Percentiles rank a stretch among this genome's conserved stretches.
These are phyloP conservation scores for Agrotis puta DNA, from an alignment of 2,888 invertebrate genomes.

Conservation along the genomic window DNA sequence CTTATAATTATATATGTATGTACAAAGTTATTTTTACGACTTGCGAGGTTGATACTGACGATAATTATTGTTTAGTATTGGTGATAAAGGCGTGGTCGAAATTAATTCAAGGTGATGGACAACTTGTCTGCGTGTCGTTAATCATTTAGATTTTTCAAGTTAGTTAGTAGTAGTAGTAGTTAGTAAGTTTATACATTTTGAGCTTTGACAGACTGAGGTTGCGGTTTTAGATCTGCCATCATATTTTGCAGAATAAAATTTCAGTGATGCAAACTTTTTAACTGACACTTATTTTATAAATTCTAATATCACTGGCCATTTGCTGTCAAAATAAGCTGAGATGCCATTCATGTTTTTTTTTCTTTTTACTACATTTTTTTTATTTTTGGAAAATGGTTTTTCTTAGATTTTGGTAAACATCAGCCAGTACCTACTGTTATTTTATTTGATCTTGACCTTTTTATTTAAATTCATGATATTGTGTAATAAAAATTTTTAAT, in stretches of 20 bases:
- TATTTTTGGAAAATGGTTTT: not conserved
- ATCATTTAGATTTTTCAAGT: constrained; percentile 37
- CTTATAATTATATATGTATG: constrained; percentile 44
- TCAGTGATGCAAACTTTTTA: not conserved
- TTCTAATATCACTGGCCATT: not conserved
- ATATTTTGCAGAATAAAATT: not conserved
- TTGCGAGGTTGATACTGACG: constrained; percentile 34
- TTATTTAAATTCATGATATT: not conserved
- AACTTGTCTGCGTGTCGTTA: constrained; percentile 29
- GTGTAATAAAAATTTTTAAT: too few species aligned
- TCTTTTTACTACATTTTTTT: not conserved
- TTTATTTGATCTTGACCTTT: not conserved
- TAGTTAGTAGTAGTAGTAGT: too few species aligned
- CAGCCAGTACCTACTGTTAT: not conserved
- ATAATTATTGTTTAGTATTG: constrained; percentile 44
- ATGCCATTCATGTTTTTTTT: not conserved
- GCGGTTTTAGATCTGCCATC: not conserved
- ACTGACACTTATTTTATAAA: not conserved
- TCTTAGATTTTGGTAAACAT: not conserved
- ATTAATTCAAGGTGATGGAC: constrained; percentile 56
- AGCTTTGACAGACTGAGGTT: not conserved
- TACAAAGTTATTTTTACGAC: constrained; percentile 56
- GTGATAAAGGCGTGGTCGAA: constrained; percentile 37
- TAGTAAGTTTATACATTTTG: too few species aligned
- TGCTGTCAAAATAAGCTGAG: not conserved